Conservation (phyloP, 1,140 invertebrate species). For the Zeugodacus cucurbitae region DNA sequence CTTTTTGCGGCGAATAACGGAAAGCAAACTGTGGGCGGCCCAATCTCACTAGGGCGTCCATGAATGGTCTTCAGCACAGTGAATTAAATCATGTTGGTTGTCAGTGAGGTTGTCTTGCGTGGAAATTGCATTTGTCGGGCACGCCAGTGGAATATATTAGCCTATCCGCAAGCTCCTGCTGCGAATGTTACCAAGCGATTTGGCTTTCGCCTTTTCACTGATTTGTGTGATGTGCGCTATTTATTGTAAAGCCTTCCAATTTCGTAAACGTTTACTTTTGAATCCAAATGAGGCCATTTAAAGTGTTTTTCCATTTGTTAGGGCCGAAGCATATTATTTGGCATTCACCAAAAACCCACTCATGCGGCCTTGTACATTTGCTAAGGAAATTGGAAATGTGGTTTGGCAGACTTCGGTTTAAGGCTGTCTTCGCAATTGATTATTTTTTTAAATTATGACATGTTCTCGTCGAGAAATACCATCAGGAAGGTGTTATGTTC, state of each 20-base stretch:
- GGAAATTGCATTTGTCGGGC: no score
- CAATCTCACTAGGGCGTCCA: no score
- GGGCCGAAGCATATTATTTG: not conserved
- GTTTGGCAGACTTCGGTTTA: not conserved
- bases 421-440: no score
- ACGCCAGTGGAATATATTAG: not conserved
- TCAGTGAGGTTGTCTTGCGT: no score
- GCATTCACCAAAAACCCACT: not conserved
- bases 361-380: not conserved
- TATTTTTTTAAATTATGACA: no score
- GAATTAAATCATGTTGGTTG: no score
- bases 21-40: constrained; percentile 3
- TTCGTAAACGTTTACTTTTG: not conserved
- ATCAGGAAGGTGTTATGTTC: no score
- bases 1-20: not conserved
- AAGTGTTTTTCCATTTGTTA: not conserved
- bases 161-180: not conserved
- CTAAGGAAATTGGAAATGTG: constrained; percentile 6
- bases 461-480: no score
- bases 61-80: not conserved
- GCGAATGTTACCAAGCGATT: not conserved
- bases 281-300: not conserved
- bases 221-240: not conserved
- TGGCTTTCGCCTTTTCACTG: not conserved
- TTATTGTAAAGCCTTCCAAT: not conserved